Evolutionary conservation across 2,888 invertebrate genomes (phyloP), one percentile per base, ranked within the genome.

Genomic region (Mylabris sibirica): DNA sequence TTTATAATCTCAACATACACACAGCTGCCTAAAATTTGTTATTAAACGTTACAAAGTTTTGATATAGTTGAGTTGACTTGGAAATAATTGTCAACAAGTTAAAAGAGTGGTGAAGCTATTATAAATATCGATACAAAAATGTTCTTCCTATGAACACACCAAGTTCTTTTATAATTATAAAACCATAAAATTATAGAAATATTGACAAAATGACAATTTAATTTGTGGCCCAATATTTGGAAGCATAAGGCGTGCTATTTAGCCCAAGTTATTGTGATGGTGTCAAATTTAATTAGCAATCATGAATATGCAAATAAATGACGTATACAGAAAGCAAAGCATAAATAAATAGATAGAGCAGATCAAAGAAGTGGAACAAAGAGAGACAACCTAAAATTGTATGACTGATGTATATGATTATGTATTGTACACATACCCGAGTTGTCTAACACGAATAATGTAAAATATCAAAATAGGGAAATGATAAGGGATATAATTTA

Each of bases 301-400:
- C 71, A 74, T 74, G 74, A 74, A 74, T 74, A 74, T 74, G 74
- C 74, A 74, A 72, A 73, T 67, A 59, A 8, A 22, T 22, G 6
- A 6, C 8, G 2, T 57, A 26, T 2, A 24, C 6, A 57, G 14
- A n/a, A 14, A 14, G 3, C 14, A 26, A 12, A 57, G 14, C 14
- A 14, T 24, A 57, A 14, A 57, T 4, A 57, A 24, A 57, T 57
- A 57, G 57, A 11, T 22, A 57, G 3, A 11, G 20, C 11, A 57
- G 3, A 11, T 8, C 2, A 22, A 53, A 53, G 49, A 20, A 20
- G 17, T 49, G 49, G 20, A 49, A 9, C 6, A 53, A 20, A 22
- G 11, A 22, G 11, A 53, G 53, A 53, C 3, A 49, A 20, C 14
- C 2, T n/a, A n/a, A 14, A 14, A 41, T 3, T 41, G n/a, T 41